These are phyloP conservation scores for Drosophila busckii DNA, from an alignment of 1,140 invertebrate species.

Conservation along the genomic window DNA sequence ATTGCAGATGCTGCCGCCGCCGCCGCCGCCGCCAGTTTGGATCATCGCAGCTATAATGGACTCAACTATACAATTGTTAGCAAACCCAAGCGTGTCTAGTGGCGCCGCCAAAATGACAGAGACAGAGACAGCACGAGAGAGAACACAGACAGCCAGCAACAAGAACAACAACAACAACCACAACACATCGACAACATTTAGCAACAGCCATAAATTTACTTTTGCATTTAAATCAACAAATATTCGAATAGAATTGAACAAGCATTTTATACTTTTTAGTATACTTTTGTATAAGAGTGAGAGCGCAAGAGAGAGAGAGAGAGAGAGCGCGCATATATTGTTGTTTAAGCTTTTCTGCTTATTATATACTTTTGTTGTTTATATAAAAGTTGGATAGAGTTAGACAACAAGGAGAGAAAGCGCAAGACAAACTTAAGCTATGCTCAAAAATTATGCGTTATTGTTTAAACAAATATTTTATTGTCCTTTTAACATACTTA, in stretches of 20 bases:
- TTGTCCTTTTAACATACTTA: no score
- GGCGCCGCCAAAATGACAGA: no score
- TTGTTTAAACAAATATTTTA: no score
- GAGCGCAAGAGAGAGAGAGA: neutral
- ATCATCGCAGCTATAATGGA: slow-evolving; percentile 86
- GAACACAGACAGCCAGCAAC: slow-evolving; percentile 4
- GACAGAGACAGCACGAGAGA: neutral
- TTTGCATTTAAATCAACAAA: slow-evolving; percentile 14
- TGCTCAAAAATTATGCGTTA: no score
- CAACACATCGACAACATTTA: no score
- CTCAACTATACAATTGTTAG: slow-evolving; percentile 89
- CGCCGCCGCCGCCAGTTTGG: slow-evolving; percentile 44
- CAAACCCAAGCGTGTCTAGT: slow-evolving; percentile 89
- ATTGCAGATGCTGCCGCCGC: slow-evolving; percentile 8
- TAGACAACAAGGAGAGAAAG: neutral
- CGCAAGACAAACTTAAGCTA: neutral
- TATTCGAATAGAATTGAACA: slow-evolving; percentile 40
- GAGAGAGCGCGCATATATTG: no score
- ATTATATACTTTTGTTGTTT: no score
- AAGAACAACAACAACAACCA: no score
- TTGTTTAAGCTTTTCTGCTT: no score
- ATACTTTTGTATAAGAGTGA: neutral
- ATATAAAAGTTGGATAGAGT: no score
- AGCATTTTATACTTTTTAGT: neutral
- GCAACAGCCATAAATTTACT: no score